Base-by-base conservation (phyloP, 2,888 invertebrate genomes). In the Eugnorisma glareosa region DNA sequence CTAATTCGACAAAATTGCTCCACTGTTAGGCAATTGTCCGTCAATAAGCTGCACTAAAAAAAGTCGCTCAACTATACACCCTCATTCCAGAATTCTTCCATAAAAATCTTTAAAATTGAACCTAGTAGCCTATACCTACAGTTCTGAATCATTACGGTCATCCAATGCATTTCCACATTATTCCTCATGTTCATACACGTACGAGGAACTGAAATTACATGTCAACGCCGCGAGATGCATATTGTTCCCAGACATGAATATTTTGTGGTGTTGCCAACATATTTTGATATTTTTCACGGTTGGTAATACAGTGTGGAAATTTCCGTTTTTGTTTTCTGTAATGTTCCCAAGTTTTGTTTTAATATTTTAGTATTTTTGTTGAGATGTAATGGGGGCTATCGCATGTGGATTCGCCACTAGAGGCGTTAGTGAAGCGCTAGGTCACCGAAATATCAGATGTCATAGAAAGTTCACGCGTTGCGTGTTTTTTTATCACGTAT, bases 131-230 rank as follows among this genome's bases (percentile, higher is more conserved):
- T 35, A 35, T 6, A 37, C n/a, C 37, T 40, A 40, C 40, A 57
- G 40, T 51, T 43, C 51, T 40, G 59, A 72, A 63, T 54, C 18
- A 80, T 83, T 54, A 21, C 24, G 63, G 61, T 77, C 79, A 78
- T 80, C 82, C 76, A 48, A 86, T 87, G 77, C 80, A 82, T 84
- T 84, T 66, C 35, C 71, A 77, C 72, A 84, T 86, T 88, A 84
- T 86, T 84, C 73, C 70, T 73, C 83, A 74, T 79, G 28, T 70
- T 84, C 87, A 48, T 71, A 28, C 74, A 83, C 87, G 43, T 66
- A 54, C 72, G 61, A 92, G 90, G 89, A 93, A 91, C 92, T 93
- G 89, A 92, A 93, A 93, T 93, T 92, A 92, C 92, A 93, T 84
- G 93, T 93, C 93, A 93, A 82, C 82, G 83, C 83, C 85, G 88